Evolutionary conservation across 2,888 invertebrate species (phyloP).

Genomic region (Trissonchulus sp.): DNA sequence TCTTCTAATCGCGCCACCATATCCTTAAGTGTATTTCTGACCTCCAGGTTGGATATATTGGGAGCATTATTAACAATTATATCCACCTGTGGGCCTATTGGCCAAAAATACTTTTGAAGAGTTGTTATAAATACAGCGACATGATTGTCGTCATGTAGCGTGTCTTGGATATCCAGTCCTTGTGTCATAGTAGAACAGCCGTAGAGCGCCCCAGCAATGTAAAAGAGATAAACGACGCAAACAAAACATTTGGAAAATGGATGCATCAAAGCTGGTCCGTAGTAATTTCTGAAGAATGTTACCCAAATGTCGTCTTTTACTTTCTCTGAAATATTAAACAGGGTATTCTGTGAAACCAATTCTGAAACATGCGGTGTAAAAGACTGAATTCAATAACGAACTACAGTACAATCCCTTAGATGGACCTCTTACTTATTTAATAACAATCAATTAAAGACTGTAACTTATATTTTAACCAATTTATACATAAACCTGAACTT

Average conservation of each 20-base stretch:
- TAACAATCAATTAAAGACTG: too few species aligned
- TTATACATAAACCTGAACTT: too few species aligned
- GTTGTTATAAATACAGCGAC: constrained; percentile 81
- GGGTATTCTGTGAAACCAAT: too few species aligned
- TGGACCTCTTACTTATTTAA: too few species aligned
- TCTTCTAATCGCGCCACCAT: constrained; percentile 27
- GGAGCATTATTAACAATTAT: constrained; percentile 44
- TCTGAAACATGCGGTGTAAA: too few species aligned
- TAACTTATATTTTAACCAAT: too few species aligned
- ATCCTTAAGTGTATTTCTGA: constrained; percentile 32
- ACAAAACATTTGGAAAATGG: constrained; percentile 59
- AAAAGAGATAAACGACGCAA: constrained; percentile 64
- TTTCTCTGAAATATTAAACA: too few species aligned
- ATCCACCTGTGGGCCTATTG: constrained; percentile 40
- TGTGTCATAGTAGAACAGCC: constrained; percentile 75
- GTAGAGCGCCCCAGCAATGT: constrained; percentile 75
- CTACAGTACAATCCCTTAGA: too few species aligned
- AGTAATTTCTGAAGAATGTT: neutral
- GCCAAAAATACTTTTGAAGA: constrained; percentile 73
- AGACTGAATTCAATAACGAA: too few species aligned
- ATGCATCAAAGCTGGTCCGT: constrained; percentile 26
- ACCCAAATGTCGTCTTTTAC: constrained; percentile 3
- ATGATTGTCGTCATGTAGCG: constrained; percentile 79
- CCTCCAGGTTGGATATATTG: constrained; percentile 36
- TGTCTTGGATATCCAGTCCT: constrained; percentile 78